Conservation (phyloP, 2,888 invertebrate species). For the Lagria hirta region DNA sequence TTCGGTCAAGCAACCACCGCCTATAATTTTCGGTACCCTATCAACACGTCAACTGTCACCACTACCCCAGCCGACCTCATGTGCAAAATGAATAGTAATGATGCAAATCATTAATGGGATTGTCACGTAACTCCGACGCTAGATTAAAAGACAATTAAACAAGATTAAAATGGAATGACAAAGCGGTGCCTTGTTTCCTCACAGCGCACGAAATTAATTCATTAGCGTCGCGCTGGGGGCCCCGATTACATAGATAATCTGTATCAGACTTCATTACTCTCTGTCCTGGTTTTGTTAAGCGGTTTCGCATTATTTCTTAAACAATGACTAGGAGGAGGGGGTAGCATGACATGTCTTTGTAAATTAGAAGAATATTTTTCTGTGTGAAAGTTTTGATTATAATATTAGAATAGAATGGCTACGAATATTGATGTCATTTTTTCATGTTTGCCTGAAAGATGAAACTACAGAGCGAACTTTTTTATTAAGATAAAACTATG, state of each 20-base stretch:
- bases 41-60: constrained; percentile 8
- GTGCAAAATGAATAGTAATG: constrained; percentile 24
- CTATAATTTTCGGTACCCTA: constrained; percentile 14
- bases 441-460: too few species aligned
- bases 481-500: too few species aligned
- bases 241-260: constrained; percentile 33
- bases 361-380: too few species aligned
- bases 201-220: constrained; percentile 45
- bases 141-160: constrained; percentile 44
- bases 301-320: constrained; percentile 20
- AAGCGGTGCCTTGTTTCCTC: constrained; percentile 42
- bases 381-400: too few species aligned
- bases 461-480: too few species aligned
- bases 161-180: constrained; percentile 45
- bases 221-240: constrained; percentile 40
- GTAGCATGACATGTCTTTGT: too few species aligned
- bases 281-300: constrained; percentile 25
- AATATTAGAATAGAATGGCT: too few species aligned
- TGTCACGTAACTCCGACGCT: constrained; percentile 29
- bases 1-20: too few species aligned
- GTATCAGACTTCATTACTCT: constrained; percentile 30
- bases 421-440: too few species aligned
- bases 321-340: too few species aligned
- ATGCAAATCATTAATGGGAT: constrained; percentile 27
- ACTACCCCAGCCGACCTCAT: constrained; percentile 11